Conservation (phyloP, 2,113 vertebrate genomes). For the Atherinomorus stipes region DNA sequence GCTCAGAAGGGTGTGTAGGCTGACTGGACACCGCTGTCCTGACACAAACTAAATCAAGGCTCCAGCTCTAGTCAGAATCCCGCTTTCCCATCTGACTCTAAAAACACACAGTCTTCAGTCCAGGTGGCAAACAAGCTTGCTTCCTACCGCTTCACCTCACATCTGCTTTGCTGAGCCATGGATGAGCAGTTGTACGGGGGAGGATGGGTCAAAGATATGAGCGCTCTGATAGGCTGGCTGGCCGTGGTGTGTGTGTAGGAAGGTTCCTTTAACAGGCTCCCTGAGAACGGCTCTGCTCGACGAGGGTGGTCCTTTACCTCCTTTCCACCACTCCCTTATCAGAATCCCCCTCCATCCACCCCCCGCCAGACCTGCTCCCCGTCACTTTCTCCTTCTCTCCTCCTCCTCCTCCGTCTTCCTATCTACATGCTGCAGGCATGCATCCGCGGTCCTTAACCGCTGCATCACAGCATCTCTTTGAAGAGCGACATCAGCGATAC, state of each 20-base stretch:
- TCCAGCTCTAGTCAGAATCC: neutral
- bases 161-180: conserved; percentile 69
- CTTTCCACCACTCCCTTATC: conserved; percentile 52
- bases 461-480: conserved; percentile 30
- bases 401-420: conserved; percentile 38
- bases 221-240: conserved; percentile 72
- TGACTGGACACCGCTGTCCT: conserved; percentile 9
- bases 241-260: conserved; percentile 77
- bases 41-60: neutral
- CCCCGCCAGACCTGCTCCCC: conserved; percentile 7
- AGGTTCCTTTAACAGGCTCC: conserved; percentile 70
- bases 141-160: conserved; percentile 63
- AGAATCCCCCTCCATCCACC: conserved; percentile 35
- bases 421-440: conserved; percentile 45
- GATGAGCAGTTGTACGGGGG: conserved; percentile 74
- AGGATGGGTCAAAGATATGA: conserved; percentile 71
- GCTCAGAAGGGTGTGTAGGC: conserved; percentile 25
- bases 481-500: conserved; percentile 35
- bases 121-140: conserved; percentile 45
- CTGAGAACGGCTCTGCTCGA: conserved; percentile 57
- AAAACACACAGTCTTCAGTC: conserved; percentile 20
- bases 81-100: neutral
- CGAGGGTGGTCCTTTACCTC: conserved; percentile 72
- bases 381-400: conserved; percentile 41
- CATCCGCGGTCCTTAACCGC: conserved; percentile 9